A percentile compares a stretch with the other conserved stretches of the same genome.
Evolutionary conservation across 1,140 invertebrate genomes (phyloP).

Genomic region (Trinorchestia longiramus): DNA sequence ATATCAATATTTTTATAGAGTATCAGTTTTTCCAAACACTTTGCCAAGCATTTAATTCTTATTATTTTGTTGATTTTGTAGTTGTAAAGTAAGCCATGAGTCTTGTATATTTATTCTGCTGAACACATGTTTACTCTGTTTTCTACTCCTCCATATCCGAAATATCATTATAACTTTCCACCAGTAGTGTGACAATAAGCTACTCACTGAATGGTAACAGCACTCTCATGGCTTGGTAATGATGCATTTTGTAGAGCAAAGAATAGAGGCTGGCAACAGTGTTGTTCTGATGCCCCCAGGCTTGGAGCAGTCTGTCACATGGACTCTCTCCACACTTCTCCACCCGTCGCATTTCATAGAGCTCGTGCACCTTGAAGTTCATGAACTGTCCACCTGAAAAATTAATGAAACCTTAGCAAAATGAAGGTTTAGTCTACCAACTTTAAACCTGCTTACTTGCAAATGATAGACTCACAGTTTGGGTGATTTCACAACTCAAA

Average conservation of each 20-base stretch:
- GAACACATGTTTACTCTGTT: too few species aligned
- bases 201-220: conserved; percentile 75
- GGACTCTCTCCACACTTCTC: conserved; percentile 75
- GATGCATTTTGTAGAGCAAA: conserved; percentile 78
- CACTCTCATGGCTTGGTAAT: conserved; percentile 79
- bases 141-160: too few species aligned
- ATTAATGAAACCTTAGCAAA: neutral
- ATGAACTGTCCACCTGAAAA: conserved; percentile 72
- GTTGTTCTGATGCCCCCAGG: conserved; percentile 86
- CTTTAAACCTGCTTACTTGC: too few species aligned
- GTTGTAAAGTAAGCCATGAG: too few species aligned
- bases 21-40: too few species aligned
- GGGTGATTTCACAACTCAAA: too few species aligned
- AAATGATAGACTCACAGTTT: too few species aligned
- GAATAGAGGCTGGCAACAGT: conserved; percentile 82
- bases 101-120: too few species aligned
- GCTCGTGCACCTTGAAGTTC: conserved; percentile 71
- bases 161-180: too few species aligned
- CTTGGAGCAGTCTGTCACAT: conserved; percentile 79
- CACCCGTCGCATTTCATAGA: conserved; percentile 73
- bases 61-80: too few species aligned
- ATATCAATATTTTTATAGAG: too few species aligned
- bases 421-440: neutral
- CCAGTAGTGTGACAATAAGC: neutral
- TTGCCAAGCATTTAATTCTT: too few species aligned